Conservation (phyloP, 1,140 invertebrate species). For the Trypoxylus dichotomus region DNA sequence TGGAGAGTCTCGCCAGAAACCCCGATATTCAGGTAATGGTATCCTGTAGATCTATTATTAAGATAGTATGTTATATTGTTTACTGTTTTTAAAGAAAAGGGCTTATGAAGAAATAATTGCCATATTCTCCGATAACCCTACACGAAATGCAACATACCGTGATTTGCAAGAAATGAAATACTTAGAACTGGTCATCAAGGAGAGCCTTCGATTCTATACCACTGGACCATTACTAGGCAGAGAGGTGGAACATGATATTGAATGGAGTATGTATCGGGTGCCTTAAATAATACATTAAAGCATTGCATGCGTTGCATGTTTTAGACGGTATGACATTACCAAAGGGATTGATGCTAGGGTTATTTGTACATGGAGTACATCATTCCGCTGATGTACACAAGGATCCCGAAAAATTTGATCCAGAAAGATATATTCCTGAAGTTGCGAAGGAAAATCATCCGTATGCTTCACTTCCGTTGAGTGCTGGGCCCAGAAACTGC, state of each 20-base stretch:
- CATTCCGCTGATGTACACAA: too few relatives aligned
- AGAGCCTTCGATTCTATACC: conserved; percentile 73
- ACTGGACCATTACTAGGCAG: conserved; percentile 73
- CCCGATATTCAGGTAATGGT: conserved; percentile 54
- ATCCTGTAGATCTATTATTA: too few relatives aligned
- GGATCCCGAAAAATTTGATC: too few relatives aligned
- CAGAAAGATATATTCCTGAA: too few relatives aligned
- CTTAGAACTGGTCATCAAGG: too few relatives aligned
- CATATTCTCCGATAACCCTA: too few relatives aligned
- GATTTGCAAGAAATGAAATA: too few relatives aligned
- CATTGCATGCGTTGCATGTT: conserved; percentile 25
- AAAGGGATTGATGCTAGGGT: conserved; percentile 55
- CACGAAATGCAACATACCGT: too few relatives aligned
- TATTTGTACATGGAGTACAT: too few relatives aligned
- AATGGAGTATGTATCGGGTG: too few relatives aligned
- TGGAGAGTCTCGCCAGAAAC: too few relatives aligned
- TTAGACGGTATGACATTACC: conserved; percentile 57
- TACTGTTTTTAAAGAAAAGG: conserved; percentile 57
- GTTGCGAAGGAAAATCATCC: conserved; percentile 56
- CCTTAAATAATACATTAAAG: conserved; percentile 33
- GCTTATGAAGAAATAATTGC: conserved; percentile 66
- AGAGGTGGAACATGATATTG: conserved; percentile 61
- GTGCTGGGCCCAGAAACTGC: too few relatives aligned
- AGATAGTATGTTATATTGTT: neutral
- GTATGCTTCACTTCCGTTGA: conserved; percentile 67